Evolutionary conservation across 2,888 invertebrate species (phyloP).

Genomic region (Monoplex corrugatus): DNA sequence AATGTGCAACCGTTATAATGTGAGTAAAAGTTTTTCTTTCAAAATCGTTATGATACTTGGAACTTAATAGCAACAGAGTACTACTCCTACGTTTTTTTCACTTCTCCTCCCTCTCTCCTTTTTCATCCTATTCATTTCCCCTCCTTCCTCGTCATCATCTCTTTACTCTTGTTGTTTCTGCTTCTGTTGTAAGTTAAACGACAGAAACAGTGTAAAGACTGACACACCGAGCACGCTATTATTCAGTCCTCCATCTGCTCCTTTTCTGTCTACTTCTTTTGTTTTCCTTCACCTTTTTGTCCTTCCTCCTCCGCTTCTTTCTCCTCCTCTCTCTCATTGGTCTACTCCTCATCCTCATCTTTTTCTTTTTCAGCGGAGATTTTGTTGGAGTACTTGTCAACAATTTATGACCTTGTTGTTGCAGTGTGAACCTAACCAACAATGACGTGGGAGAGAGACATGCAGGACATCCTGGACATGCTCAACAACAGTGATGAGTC

Average conservation of each 20-base stretch:
- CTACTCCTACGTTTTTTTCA: not conserved
- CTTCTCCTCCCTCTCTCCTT: not conserved
- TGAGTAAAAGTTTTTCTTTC: no score
- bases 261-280: not conserved
- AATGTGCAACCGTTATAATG: no score
- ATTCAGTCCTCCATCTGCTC: not conserved
- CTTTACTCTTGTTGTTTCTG: not conserved
- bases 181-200: not conserved
- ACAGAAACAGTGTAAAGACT: no score
- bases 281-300: not conserved
- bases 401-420: not conserved
- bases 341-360: no score
- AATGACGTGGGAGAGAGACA: not conserved
- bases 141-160: not conserved
- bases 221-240: no score
- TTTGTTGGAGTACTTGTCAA: not conserved
- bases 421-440: not conserved
- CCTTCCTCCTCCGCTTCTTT: no score
- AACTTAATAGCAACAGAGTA: no score
- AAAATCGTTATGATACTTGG: no score
- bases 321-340: no score
- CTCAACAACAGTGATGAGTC: conserved; percentile 89
- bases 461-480: not conserved
- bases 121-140: not conserved
- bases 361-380: no score